Base-by-base conservation (phyloP, 1,140 invertebrate species). In the Lepeophtheirus salmonis region DNA sequence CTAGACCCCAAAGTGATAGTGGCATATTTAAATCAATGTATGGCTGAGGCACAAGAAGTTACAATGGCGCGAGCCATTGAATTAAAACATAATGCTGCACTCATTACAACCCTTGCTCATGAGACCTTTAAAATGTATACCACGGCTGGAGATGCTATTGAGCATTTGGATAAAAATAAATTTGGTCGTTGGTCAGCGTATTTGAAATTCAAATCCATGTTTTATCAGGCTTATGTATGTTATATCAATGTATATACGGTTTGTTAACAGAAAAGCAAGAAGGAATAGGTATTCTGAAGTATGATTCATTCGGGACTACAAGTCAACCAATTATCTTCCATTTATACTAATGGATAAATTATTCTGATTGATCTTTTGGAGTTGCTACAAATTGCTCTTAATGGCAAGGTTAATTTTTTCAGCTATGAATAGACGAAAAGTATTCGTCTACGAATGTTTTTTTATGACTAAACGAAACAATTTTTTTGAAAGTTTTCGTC, bases 31-130 rank as follows among this genome's bases (percentile, higher is more conserved):
- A 74, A 77, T 66, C 81, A 83, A 64, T 81, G 78, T 67, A 80
- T 78, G 30, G 82, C 80, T 25, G 81, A 83, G 70, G 82, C 82
- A 3, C 82, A 83, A 69, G 81, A 83, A 75, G 79, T 83, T 3
- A 83, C 81, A 17, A 74, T 83, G 60, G 81, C 80, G 12, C 68
- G 81, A 71, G 82, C 82, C 10, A 76, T 83, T 20, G 81, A 83
- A 66, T 63, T 82, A 65, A 83, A 83, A 65, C 82, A 84, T 67
- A 76, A 76, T 63, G 65, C 77, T 12, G 75, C 70, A 59, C 69
- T 83, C 57, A 77, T 83, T 64, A 79, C 80, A 50, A 75, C 79
- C 20, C 68, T 83, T 41, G 77, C 80, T 13, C 76, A 78, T 68
- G 79, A 83, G 68, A 83, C 82, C 2, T 75, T 78, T 22, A 77